Evolutionary conservation across 2,888 invertebrate genomes (phyloP).

Genomic region (Tenthredo scrophulariae): DNA sequence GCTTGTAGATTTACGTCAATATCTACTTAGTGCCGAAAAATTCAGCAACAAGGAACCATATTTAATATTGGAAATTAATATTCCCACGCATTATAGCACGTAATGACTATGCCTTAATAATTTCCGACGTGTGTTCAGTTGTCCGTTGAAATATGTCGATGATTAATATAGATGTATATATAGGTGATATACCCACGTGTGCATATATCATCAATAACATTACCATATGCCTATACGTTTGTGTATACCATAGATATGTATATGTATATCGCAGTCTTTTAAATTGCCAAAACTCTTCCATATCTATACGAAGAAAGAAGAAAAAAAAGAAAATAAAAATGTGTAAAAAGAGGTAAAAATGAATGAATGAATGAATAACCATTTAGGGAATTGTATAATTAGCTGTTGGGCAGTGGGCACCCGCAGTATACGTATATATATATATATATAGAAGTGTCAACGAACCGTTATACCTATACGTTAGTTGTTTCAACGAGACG

Average conservation of each 20-base stretch:
- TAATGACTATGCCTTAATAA: neutral
- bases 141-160: neutral
- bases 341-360: neutral
- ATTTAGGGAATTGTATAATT: neutral
- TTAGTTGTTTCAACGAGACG: neutral
- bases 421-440: neutral
- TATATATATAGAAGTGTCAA: neutral
- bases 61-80: neutral
- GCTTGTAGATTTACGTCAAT: neutral
- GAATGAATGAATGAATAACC: too few relatives aligned
- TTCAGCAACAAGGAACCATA: neutral
- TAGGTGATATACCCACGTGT: neutral
- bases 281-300: neutral
- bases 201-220: neutral
- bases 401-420: neutral
- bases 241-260: neutral
- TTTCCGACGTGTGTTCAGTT: slow-evolving; percentile 13
- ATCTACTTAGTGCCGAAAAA: neutral
- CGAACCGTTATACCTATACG: slow-evolving; percentile 3
- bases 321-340: neutral
- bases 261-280: neutral
- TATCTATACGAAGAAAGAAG: neutral
- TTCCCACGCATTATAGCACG: neutral
- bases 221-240: neutral
- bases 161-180: neutral